Evolutionary conservation across 2,113 vertebrate genomes (phyloP).

Genomic region (Dicentrarchus labrax): DNA sequence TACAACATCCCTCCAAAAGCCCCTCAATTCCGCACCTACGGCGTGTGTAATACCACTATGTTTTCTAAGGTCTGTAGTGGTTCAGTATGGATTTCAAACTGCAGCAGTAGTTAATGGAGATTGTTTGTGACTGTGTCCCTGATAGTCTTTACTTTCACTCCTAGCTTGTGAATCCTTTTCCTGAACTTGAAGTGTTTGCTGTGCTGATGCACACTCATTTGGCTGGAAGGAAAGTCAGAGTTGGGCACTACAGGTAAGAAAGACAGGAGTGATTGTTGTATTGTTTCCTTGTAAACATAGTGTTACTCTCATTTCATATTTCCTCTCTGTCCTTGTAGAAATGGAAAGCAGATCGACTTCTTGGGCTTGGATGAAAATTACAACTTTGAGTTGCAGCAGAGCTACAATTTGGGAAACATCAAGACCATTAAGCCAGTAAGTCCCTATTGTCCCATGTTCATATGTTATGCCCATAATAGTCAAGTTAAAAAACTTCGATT

Average conservation of each 20-base stretch:
- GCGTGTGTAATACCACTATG: conserved; percentile 83
- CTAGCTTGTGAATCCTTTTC: conserved; percentile 77
- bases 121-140: not conserved
- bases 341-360: conserved; percentile 83
- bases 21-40: conserved; percentile 81
- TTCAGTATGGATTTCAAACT: not conserved
- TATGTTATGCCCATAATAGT: not conserved
- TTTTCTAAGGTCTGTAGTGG: conserved; percentile 82
- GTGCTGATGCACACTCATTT: conserved; percentile 87
- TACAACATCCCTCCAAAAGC: conserved; percentile 87
- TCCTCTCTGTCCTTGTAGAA: conserved; percentile 67
- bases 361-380: conserved; percentile 85
- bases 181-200: conserved; percentile 84
- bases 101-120: not conserved
- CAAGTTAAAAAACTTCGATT: too few relatives aligned
- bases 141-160: conserved; percentile 3
- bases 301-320: not conserved
- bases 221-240: conserved; percentile 83
- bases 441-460: not conserved
- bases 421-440: conserved; percentile 80
- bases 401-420: conserved; percentile 70
- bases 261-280: not conserved
- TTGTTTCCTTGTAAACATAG: not conserved
- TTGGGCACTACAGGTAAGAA: conserved; percentile 84
- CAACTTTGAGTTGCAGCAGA: conserved; percentile 86